Evolutionary conservation across 2,113 vertebrate genomes (phyloP).

Genomic region (Halcyon malimbica): DNA sequence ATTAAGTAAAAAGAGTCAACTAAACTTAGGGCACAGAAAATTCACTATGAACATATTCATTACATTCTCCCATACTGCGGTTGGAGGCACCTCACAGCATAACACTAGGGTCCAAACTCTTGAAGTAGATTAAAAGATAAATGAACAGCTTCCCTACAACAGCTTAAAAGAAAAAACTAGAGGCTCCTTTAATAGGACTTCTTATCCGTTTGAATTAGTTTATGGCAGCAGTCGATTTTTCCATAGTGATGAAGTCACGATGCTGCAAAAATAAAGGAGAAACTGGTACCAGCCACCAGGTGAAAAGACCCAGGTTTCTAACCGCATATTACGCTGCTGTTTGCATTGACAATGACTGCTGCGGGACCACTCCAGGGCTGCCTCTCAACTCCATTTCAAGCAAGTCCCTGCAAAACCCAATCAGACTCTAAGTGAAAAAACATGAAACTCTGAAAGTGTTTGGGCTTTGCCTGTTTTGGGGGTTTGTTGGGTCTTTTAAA

Average conservation of each 20-base stretch:
- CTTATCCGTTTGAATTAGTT: background rate
- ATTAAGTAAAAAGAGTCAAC: background rate
- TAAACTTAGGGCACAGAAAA: background rate
- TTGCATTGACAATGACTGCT: background rate
- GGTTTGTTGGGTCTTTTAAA: rapidly evolving
- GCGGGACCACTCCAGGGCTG: background rate
- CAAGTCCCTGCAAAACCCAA: background rate
- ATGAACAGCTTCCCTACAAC: background rate
- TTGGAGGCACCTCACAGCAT: background rate
- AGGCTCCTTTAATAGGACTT: background rate
- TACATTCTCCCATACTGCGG: background rate
- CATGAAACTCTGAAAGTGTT: background rate
- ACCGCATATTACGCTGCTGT: background rate
- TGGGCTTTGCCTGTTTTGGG: no score
- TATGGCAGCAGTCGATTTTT: background rate
- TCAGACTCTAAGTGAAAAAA: background rate
- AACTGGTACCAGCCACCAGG: constrained; percentile 19
- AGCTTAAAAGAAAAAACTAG: background rate
- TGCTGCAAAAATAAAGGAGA: background rate
- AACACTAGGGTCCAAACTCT: background rate
- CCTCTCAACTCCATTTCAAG: background rate
- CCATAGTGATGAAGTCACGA: constrained; percentile 25
- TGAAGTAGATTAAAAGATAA: background rate
- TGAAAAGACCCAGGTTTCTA: constrained; percentile 3
- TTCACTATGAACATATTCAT: background rate